These are phyloP conservation scores for Motacilla alba DNA, from an alignment of 2,113 vertebrate species.

Conservation along the genomic window DNA sequence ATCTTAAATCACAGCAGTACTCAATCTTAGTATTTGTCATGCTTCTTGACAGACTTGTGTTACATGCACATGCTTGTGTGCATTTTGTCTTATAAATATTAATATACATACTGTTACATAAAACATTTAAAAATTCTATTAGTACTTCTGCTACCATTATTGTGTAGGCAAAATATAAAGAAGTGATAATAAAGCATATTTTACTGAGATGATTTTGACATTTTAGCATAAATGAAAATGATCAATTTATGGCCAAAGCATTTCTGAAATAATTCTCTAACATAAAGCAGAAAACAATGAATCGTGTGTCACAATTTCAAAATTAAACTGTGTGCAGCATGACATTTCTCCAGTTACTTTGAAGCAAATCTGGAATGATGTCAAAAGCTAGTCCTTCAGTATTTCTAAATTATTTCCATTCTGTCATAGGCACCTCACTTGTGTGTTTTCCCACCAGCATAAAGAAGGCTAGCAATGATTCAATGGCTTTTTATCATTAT, in stretches of 20 bases:
- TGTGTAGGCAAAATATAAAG: not conserved
- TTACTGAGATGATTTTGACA: not conserved
- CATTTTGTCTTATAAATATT: not conserved
- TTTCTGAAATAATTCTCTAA: not conserved
- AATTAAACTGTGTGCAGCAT: not conserved
- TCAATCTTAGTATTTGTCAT: not conserved
- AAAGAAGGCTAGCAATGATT: not conserved
- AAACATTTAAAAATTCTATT: not conserved
- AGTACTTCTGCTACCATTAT: not conserved
- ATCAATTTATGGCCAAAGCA: not conserved
- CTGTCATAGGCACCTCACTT: fast-evolving
- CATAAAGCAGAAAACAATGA: not conserved
- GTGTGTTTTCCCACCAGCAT: fast-evolving
- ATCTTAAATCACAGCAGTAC: not conserved
- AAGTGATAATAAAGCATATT: not conserved
- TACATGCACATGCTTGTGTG: fast-evolving
- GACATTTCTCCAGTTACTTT: not conserved
- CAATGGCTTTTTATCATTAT: not conserved
- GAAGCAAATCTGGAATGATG: not conserved
- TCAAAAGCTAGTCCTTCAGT: not conserved
- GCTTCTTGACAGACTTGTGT: not conserved
- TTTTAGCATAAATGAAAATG: not conserved
- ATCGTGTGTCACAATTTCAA: not conserved
- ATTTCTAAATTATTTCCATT: not conserved
- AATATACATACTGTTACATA: not conserved